These are phyloP conservation scores for Druon quercuslanigerum DNA, from an alignment of 1,140 invertebrate genomes.

Conservation along the genomic window DNA sequence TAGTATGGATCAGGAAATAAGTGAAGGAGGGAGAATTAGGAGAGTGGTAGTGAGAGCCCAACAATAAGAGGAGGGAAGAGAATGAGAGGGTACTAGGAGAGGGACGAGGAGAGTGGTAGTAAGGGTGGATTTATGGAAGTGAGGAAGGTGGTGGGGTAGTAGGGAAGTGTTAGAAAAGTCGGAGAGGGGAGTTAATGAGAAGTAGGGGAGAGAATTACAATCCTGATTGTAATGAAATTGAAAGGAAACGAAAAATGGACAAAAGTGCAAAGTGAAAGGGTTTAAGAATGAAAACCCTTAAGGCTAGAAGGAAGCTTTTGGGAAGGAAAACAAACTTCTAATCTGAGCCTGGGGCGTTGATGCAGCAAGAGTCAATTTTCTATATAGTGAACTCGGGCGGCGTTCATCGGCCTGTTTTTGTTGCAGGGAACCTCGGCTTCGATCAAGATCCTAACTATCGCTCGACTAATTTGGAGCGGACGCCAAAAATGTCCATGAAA, in stretches of 20 bases:
- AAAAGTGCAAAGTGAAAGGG: conserved; percentile 29
- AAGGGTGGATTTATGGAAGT: too few species aligned
- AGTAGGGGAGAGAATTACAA: too few species aligned
- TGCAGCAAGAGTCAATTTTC: conserved; percentile 52
- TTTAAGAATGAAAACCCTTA: conserved; percentile 44
- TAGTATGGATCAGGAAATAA: too few species aligned
- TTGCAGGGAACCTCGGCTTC: conserved; percentile 5
- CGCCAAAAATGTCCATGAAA: conserved; percentile 26
- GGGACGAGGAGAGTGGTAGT: too few species aligned
- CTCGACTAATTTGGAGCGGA: conserved; percentile 27
- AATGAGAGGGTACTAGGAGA: too few species aligned
- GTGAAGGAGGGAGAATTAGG: too few species aligned
- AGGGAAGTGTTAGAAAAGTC: too few species aligned
- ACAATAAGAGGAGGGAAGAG: too few species aligned
- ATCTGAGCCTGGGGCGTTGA: conserved; percentile 52
- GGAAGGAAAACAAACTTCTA: conserved; percentile 60
- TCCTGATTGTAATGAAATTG: too few species aligned
- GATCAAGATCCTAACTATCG: conserved; percentile 24
- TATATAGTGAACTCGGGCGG: conserved; percentile 2
- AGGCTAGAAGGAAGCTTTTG: conserved; percentile 42
- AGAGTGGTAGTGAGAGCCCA: too few species aligned
- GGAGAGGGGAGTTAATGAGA: too few species aligned
- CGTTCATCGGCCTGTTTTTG: conserved; percentile 5
- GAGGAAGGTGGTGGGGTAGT: too few species aligned
- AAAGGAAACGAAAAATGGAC: neutral